Conservation (phyloP, 2,888 invertebrate genomes). For the Pseudococcus longispinus region DNA sequence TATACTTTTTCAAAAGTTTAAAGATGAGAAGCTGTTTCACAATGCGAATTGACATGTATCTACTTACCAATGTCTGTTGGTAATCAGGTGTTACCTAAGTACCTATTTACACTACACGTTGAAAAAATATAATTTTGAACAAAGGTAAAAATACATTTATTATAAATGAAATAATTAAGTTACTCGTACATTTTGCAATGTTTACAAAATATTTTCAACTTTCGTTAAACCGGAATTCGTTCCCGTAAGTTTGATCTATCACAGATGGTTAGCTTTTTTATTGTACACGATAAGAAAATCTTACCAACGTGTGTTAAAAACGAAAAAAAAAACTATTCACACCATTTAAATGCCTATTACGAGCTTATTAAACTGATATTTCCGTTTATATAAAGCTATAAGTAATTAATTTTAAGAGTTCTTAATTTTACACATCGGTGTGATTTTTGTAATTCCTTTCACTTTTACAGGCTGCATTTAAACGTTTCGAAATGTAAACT, state of each 20-base stretch:
- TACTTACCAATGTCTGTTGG: too few species aligned
- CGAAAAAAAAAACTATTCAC: not conserved
- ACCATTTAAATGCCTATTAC: conserved; percentile 4
- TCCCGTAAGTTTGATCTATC: conserved; percentile 18
- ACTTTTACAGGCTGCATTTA: not conserved
- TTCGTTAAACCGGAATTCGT: conserved; percentile 22
- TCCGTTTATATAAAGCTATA: not conserved
- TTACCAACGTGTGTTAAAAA: not conserved
- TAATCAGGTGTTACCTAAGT: too few species aligned
- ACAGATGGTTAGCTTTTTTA: conserved; percentile 1
- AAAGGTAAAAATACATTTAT: conserved; percentile 28
- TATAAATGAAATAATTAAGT: conserved; percentile 26
- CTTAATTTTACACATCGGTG: conserved; percentile 14
- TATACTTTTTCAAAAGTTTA: too few species aligned
- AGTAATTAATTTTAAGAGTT: not conserved
- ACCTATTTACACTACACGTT: not conserved
- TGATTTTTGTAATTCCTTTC: not conserved
- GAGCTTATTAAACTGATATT: not conserved
- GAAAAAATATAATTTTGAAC: not conserved
- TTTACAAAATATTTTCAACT: conserved; percentile 32
- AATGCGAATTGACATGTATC: too few species aligned
- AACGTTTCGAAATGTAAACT: not conserved
- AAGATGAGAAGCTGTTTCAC: too few species aligned
- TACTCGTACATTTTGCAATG: conserved; percentile 12
- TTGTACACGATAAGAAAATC: not conserved